A percentile compares a stretch with the other conserved stretches of the same genome.
phyloP scores from a whole-genome alignment of 2,113 vertebrate genomes.

The Lynx canadensis region DNA sequence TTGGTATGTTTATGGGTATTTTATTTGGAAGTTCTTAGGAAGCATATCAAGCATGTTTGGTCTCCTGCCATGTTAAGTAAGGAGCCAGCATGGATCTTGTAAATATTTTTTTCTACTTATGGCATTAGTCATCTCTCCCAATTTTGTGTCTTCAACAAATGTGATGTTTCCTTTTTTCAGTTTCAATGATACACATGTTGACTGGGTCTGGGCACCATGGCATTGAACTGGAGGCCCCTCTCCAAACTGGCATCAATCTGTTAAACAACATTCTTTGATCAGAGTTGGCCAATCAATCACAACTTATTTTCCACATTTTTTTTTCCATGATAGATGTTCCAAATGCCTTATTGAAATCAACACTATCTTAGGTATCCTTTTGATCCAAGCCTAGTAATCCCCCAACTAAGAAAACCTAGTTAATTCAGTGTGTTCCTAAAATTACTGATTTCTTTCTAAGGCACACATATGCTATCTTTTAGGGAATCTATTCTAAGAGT shows the following conservation, averaged over 20 bases:
- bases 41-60: neutral
- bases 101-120: conserved; percentile 28
- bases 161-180: neutral
- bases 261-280: neutral
- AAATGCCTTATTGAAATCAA: conserved; percentile 3
- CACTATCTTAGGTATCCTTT: neutral
- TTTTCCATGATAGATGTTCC: neutral
- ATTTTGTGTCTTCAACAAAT: neutral
- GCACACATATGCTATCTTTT: neutral
- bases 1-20: neutral
- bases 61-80: neutral
- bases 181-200: neutral
- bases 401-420: neutral
- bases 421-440: conserved; percentile 23
- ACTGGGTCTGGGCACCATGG: neutral
- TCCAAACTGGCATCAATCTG: neutral
- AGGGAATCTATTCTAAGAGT: neutral
- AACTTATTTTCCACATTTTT: conserved; percentile 15
- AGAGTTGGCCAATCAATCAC: neutral
- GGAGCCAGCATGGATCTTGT: neutral
- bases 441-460: conserved; percentile 12
- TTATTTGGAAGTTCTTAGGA: conserved; percentile 60
- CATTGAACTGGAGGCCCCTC: neutral
- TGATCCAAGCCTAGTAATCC: neutral
- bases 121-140: neutral